Conservation (phyloP, 2,888 invertebrate genomes). For the Pocota personata region DNA sequence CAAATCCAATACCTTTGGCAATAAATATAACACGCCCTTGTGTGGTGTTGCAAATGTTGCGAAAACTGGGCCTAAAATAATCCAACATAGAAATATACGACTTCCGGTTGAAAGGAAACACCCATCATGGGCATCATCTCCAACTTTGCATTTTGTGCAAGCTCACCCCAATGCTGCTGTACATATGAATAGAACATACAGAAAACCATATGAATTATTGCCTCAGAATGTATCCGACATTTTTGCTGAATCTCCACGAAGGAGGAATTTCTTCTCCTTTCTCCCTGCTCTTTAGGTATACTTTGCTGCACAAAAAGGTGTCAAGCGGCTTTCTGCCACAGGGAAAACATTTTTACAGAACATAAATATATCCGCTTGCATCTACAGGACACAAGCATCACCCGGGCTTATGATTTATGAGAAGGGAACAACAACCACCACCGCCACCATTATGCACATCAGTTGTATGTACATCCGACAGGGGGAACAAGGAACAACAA, state of each 20-base stretch:
- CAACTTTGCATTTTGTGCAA: conserved; percentile 11
- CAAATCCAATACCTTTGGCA: conserved; percentile 3
- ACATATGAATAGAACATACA: background rate
- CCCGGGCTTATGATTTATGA: conserved; percentile 50
- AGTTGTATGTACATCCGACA: background rate
- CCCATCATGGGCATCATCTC: conserved; percentile 45
- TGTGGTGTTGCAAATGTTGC: conserved; percentile 21
- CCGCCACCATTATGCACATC: background rate
- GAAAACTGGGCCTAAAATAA: conserved; percentile 35
- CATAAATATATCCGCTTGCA: conserved; percentile 39
- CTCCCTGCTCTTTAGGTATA: background rate
- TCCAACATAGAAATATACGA: conserved; percentile 43
- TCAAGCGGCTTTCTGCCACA: conserved; percentile 16
- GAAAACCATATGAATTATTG: conserved; percentile 50
- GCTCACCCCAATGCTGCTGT: conserved; percentile 1
- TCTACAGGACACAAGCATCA: background rate
- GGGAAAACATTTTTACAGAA: conserved; percentile 25
- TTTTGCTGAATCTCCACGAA: conserved; percentile 57
- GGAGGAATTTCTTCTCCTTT: background rate
- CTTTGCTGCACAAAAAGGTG: conserved; percentile 39
- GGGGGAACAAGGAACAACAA: conserved; percentile 1
- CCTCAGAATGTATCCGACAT: conserved; percentile 49
- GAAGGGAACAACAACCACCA: conserved; percentile 15
- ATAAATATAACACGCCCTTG: background rate
- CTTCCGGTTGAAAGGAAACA: conserved; percentile 66